phyloP scores from a whole-genome alignment of 2,797 vertebrate species.

The Sarcophilus harrisii region DNA sequence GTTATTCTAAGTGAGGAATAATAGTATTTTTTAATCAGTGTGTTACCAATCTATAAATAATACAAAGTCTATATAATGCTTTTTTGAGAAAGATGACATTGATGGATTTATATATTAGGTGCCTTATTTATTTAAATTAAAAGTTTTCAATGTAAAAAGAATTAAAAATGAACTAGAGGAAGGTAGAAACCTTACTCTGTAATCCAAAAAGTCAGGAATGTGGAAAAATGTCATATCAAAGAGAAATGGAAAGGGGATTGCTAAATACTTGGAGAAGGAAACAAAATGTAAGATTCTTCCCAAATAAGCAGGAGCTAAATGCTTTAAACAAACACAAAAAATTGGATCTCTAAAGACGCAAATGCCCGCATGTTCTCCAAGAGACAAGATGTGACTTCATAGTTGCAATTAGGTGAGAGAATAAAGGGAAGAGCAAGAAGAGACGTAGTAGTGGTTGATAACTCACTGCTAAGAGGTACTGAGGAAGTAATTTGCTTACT shows the following conservation, averaged over 20 bases:
- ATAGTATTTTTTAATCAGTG: neutral
- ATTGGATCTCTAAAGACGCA: neutral
- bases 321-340: neutral
- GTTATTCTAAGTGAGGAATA: conserved; percentile 20
- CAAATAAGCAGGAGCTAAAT: neutral
- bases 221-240: neutral
- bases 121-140: neutral
- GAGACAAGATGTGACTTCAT: neutral
- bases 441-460: neutral
- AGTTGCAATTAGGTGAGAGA: neutral
- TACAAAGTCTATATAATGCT: neutral
- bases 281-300: neutral
- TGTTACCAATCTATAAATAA: conserved; percentile 35
- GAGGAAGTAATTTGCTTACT: neutral
- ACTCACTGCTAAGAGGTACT: neutral
- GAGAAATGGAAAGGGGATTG: neutral
- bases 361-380: neutral
- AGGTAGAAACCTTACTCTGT: neutral
- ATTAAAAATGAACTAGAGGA: neutral
- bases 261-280: neutral
- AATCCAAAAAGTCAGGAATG: neutral
- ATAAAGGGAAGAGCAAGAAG: neutral
- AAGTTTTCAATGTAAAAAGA: neutral
- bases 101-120: conserved; percentile 45
- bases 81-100: conserved; percentile 20